Base-by-base conservation (phyloP, 2,797 vertebrate genomes). In the Hemibagrus guttatus region DNA sequence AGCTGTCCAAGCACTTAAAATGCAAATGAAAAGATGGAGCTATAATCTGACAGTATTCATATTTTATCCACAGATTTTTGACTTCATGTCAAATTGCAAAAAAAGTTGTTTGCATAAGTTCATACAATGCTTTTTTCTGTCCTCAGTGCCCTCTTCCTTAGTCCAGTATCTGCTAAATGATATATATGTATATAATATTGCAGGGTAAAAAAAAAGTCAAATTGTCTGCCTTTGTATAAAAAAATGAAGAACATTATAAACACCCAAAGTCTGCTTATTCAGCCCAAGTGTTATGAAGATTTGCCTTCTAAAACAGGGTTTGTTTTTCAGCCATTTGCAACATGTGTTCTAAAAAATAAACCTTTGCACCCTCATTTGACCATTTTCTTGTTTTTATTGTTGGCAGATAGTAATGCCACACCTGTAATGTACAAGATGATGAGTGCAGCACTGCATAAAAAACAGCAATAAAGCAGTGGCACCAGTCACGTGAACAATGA, bases 1-100 rank as follows among this genome's bases (percentile, higher is more conserved):
- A 71, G 59, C 7, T 39, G 35, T 39, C 35, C 35, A 49, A 82
- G n/a, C 28, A 78, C 12, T 58, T 0, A 56, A 35, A 12, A 19
- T 35, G 35, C 21, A 13, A 4, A 35, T 58, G 17, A 79, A 35
- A 28, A n/a, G 46, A 54, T n/a, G n/a, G 42, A 49, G 74, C 31
- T 76, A 21, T 79, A 78, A 83, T 66, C 75, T 84, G 26, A 14
- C 26, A 69, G 14, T 63, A 49, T 63, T 63, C 63, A 56, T 81
- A 42, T 3, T n/a, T 61, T 13, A 63, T 8, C 8, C 28, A 59
- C n/a, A 56, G n/a, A 21, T 13, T 75, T 52, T 54, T 9, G 23
- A n/a, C 1, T 64, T 26, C 49, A 64, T 81, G 35, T 42, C 6
- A 61, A 58, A 21, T 11, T 6, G 52, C 17, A 58, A 59, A 72